These are phyloP conservation scores for Hemicrepidius hirtus DNA, from an alignment of 2,888 invertebrate genomes.

Conservation along the genomic window DNA sequence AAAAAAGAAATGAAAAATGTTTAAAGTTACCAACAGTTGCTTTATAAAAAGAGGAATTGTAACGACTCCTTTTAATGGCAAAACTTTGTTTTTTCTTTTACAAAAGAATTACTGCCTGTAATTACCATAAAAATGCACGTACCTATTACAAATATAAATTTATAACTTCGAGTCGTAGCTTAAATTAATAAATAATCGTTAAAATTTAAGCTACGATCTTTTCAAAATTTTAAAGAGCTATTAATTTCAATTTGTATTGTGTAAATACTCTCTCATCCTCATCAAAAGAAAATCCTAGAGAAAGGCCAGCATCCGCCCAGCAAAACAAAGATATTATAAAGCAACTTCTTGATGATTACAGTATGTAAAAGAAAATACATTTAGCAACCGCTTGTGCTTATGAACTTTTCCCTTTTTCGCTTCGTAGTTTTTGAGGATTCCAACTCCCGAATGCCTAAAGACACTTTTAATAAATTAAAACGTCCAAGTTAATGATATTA, in stretches of 20 bases:
- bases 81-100: too few species aligned
- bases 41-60: too few species aligned
- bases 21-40: too few species aligned
- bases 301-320: constrained; percentile 44
- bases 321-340: constrained; percentile 49
- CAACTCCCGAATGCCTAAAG: constrained; percentile 18
- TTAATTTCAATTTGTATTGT: constrained; percentile 16
- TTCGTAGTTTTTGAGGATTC: constrained; percentile 40
- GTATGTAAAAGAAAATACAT: constrained; percentile 47
- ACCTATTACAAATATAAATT: too few species aligned
- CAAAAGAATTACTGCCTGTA: too few species aligned
- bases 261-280: constrained; percentile 10
- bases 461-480: background rate
- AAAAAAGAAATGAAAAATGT: too few species aligned
- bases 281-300: constrained; percentile 39
- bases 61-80: too few species aligned
- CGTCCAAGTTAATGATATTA: constrained; percentile 15
- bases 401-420: constrained; percentile 34
- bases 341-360: constrained; percentile 49
- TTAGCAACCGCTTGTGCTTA: constrained; percentile 44
- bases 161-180: too few species aligned
- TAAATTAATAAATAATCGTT: background rate
- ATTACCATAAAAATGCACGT: too few species aligned
- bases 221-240: background rate
- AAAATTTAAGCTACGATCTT: constrained; percentile 20